Evolutionary conservation across 2,888 invertebrate genomes (phyloP).

Genomic region (Archaeoteleia sp.): DNA sequence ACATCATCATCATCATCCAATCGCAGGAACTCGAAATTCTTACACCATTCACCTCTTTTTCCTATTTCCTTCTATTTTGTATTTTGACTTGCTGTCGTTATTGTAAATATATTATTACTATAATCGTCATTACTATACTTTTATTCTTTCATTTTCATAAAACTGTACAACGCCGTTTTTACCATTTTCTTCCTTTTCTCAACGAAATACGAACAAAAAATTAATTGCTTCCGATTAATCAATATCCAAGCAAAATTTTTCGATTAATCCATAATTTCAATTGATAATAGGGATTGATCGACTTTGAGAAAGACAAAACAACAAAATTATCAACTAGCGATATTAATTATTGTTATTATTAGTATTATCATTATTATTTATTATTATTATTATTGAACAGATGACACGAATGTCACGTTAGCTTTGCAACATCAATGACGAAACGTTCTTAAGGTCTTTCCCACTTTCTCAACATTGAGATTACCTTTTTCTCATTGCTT

Average conservation of each 20-base stretch:
- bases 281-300: constrained; percentile 22
- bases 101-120: constrained; percentile 50
- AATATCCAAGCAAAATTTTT: constrained; percentile 35
- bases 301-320: constrained; percentile 37
- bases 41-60: constrained; percentile 43
- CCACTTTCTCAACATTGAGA: constrained; percentile 28
- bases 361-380: constrained; percentile 44
- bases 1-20: constrained; percentile 27
- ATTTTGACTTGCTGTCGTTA: constrained; percentile 47
- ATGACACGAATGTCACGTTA: constrained; percentile 52
- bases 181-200: constrained; percentile 25
- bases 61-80: constrained; percentile 45
- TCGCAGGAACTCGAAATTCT: constrained; percentile 47
- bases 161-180: constrained; percentile 50
- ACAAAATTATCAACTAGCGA: constrained; percentile 49
- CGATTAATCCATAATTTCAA: constrained; percentile 25
- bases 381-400: constrained; percentile 53
- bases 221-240: constrained; percentile 12
- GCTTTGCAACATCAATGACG: constrained; percentile 48
- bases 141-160: constrained; percentile 52
- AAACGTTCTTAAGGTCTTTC: constrained; percentile 28
- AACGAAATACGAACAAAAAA: constrained; percentile 35
- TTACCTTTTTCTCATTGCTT: constrained; percentile 47
- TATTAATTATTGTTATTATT: constrained; percentile 53
- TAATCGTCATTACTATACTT: constrained; percentile 43